Percentiles rank a stretch among this genome's conserved stretches.
Conservation (phyloP, 2,888 invertebrate species). For the Andrena dorsata region DNA sequence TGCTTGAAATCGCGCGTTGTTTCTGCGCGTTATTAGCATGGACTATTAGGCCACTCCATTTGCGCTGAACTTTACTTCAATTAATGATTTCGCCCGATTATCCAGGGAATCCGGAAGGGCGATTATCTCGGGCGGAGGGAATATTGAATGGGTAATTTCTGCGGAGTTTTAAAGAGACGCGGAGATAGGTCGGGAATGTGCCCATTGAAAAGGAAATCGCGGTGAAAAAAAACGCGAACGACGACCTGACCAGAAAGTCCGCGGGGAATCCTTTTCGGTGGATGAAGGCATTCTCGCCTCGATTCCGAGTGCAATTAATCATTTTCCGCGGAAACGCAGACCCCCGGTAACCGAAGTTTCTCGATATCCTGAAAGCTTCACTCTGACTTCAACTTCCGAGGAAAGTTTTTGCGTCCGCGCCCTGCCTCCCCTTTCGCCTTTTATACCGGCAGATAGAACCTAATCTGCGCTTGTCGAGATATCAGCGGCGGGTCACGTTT, state of each 20-base stretch:
- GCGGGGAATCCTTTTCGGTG: constrained; percentile 45
- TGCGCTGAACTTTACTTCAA: background rate
- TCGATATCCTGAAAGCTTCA: constrained; percentile 79
- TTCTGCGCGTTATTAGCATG: background rate
- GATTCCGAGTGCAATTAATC: constrained; percentile 74
- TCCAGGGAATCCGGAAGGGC: constrained; percentile 5
- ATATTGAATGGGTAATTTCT: constrained; percentile 51
- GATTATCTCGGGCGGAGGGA: constrained; percentile 22
- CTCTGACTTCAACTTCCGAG: constrained; percentile 68
- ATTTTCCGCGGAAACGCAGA: constrained; percentile 72
- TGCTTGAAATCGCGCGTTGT: background rate
- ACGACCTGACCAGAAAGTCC: constrained; percentile 47
- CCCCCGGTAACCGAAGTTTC: constrained; percentile 72
- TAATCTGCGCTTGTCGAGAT: constrained; percentile 63
- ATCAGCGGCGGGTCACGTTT: constrained; percentile 60
- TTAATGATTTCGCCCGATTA: constrained; percentile 9
- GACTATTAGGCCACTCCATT: background rate
- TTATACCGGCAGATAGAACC: constrained; percentile 55
- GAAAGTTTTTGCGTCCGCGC: constrained; percentile 63
- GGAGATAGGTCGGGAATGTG: constrained; percentile 35
- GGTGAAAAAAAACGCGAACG: constrained; percentile 44
- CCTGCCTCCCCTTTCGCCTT: constrained; percentile 24
- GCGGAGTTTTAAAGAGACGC: constrained; percentile 39
- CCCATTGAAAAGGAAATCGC: constrained; percentile 45
- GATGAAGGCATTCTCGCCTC: constrained; percentile 71